Evolutionary conservation across 64 coral and sea anemone genomes (phyloP).

Genomic region (Stylophora pistillata): DNA sequence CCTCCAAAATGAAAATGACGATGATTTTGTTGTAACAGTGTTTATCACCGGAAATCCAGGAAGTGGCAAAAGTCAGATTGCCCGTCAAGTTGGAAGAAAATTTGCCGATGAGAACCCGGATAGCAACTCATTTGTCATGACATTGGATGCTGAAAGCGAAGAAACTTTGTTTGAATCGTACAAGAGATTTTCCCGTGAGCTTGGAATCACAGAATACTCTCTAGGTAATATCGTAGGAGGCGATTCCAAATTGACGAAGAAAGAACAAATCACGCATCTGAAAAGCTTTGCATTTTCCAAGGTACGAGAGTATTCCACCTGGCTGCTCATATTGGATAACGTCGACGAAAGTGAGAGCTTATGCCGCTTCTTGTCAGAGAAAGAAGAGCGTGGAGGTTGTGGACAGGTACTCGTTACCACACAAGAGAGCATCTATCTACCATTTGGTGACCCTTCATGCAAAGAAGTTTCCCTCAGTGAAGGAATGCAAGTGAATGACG

Average conservation of each 20-base stretch:
- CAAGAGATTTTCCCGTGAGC: not conserved
- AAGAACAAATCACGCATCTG: not conserved
- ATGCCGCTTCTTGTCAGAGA: not conserved
- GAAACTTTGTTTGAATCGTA: slow-evolving; percentile 53
- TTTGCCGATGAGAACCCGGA: not conserved
- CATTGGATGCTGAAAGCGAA: slow-evolving; percentile 40
- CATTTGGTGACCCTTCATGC: not conserved
- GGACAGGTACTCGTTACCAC: slow-evolving; percentile 22
- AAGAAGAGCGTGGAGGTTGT: not conserved
- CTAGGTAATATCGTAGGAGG: not conserved
- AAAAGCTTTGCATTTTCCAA: not conserved
- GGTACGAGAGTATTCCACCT: slow-evolving; percentile 33
- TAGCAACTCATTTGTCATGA: slow-evolving; percentile 50
- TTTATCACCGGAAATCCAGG: not conserved
- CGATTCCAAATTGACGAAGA: not conserved
- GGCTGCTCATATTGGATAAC: slow-evolving; percentile 21
- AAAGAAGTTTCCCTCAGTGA: not conserved
- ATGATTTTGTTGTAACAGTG: not conserved
- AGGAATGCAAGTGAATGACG: not conserved
- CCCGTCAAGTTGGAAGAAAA: not conserved
- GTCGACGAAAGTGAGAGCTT: not conserved
- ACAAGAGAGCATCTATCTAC: slow-evolving; percentile 1
- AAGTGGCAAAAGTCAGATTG: slow-evolving; percentile 17
- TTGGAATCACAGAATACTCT: not conserved
- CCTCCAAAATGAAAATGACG: not conserved